Conservation (phyloP, 2,888 invertebrate species). For the Slavum lentiscoides region DNA sequence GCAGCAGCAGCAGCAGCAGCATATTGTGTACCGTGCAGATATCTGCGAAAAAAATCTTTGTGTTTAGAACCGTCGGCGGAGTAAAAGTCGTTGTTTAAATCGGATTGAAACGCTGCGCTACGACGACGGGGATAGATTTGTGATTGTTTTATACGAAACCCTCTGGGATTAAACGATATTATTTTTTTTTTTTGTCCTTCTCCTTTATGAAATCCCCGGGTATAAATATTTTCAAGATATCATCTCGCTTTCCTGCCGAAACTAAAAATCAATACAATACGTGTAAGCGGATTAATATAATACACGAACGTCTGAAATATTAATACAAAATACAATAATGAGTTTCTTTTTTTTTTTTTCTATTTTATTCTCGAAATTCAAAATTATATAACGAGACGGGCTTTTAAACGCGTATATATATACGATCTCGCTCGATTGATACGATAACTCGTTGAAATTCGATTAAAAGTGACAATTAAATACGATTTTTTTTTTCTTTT, state of each 20-base stretch:
- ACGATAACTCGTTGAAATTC: no score
- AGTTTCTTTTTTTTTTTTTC: no score
- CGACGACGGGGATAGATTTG: slow-evolving; percentile 1
- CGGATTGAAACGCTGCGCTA: slow-evolving; percentile 17
- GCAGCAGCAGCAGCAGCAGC: neutral
- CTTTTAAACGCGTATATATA: no score
- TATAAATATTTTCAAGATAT: neutral
- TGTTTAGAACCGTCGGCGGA: neutral
- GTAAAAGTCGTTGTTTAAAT: slow-evolving; percentile 16
- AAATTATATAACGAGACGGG: no score
- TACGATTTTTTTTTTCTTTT: no score
- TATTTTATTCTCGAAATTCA: no score
- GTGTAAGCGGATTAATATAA: no score
- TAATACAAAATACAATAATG: no score
- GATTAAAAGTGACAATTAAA: no score
- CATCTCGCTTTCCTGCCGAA: neutral
- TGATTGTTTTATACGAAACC: neutral
- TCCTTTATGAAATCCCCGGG: neutral
- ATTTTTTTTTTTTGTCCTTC: neutral
- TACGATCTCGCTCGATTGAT: no score
- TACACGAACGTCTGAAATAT: no score
- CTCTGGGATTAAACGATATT: neutral
- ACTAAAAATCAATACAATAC: neutral
- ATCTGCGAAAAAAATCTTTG: neutral
- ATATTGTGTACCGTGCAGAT: neutral